A percentile compares a stretch with the other conserved stretches of the same genome.
Conservation (phyloP, 2,113 vertebrate genomes). For the Microcebus murinus region DNA sequence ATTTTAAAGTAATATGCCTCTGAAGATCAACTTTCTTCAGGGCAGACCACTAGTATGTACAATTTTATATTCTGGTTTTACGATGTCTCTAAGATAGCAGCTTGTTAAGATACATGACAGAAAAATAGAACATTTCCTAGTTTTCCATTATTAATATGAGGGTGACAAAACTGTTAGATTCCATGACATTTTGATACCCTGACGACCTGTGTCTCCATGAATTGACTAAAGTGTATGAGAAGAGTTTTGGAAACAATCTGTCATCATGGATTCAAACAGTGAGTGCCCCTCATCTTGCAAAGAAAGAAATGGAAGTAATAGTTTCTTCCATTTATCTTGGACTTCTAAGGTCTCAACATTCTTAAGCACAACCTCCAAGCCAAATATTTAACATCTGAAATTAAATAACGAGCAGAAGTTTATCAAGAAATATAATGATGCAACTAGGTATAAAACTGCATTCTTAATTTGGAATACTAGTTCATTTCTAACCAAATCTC, state of each 20-base stretch:
- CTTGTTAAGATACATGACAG: not conserved
- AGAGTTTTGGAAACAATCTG: not conserved
- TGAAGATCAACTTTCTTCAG: not conserved
- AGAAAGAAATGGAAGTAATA: not conserved
- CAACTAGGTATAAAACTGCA: not conserved
- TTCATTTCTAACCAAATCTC: conserved; percentile 46
- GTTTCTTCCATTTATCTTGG: not conserved
- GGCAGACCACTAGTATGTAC: not conserved
- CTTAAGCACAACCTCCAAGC: not conserved
- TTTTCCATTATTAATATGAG: not conserved
- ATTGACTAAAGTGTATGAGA: not conserved
- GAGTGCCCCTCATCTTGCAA: not conserved
- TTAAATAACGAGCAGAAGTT: not conserved
- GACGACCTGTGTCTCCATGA: not conserved
- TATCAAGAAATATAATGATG: not conserved
- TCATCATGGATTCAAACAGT: not conserved
- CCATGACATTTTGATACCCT: not conserved
- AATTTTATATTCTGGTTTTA: not conserved
- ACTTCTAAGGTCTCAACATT: not conserved
- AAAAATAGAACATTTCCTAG: not conserved
- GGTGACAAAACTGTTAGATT: not conserved
- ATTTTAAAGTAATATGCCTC: not conserved
- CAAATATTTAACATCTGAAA: conserved; percentile 34
- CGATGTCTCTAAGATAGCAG: not conserved
- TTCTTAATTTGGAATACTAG: not conserved